Evolutionary conservation across 1,140 invertebrate genomes (phyloP).

Genomic region (Paraescarpia echinospica): DNA sequence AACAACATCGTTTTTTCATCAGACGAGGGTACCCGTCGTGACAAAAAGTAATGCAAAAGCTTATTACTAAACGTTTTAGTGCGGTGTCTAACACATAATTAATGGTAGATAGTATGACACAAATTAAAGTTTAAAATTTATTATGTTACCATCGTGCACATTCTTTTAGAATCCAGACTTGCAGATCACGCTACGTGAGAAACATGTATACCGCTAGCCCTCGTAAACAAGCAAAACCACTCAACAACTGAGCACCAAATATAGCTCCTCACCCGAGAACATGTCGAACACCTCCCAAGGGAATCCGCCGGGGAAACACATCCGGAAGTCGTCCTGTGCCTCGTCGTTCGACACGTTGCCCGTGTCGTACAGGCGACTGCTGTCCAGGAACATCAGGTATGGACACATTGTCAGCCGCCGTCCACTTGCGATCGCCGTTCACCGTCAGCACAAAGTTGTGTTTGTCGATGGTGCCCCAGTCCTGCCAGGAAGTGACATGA

Average conservation of each 20-base stretch:
- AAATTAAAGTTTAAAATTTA: too few species aligned
- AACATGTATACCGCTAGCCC: not conserved
- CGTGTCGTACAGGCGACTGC: constrained; percentile 33
- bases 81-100: too few species aligned
- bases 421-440: not conserved
- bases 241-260: not conserved
- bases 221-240: too few species aligned
- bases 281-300: constrained; percentile 39
- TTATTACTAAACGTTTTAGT: too few species aligned
- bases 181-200: too few species aligned
- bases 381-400: constrained; percentile 34
- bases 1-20: too few species aligned
- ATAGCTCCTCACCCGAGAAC: constrained; percentile 31
- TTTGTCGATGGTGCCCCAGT: not conserved
- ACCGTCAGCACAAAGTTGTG: not conserved
- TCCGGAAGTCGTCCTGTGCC: constrained; percentile 32
- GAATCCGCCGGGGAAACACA: constrained; percentile 34
- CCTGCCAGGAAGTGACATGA: not conserved
- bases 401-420: constrained; percentile 28
- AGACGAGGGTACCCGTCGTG: too few species aligned
- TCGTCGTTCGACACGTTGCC: constrained; percentile 24
- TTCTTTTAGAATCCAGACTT: too few species aligned
- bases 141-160: too few species aligned
- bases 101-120: too few species aligned
- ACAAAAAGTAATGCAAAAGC: too few species aligned